Evolutionary conservation across 2,888 invertebrate genomes (phyloP).

Genomic region (Exocentrus adspersus): DNA sequence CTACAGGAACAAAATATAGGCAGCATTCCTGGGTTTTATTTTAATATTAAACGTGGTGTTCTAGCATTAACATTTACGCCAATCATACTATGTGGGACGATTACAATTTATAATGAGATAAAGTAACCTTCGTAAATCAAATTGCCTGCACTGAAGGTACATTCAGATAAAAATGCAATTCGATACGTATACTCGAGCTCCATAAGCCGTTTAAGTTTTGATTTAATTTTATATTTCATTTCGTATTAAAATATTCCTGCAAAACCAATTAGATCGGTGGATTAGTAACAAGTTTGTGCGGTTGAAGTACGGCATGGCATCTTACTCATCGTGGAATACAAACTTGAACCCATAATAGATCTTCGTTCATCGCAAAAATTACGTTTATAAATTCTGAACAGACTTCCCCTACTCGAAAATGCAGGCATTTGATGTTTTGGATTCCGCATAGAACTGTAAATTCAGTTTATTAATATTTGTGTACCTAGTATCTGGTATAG

Average conservation of each 20-base stretch:
- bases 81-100: conserved; percentile 24
- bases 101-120: conserved; percentile 47
- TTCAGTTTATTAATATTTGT: no score
- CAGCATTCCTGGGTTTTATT: conserved; percentile 41
- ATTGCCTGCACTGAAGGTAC: conserved; percentile 25
- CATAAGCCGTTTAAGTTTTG: not conserved
- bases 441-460: no score
- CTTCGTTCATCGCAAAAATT: no score
- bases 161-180: conserved; percentile 5
- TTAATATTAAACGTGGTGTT: conserved; percentile 35
- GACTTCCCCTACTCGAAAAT: no score
- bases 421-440: no score
- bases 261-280: not conserved
- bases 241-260: not conserved
- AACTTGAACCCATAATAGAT: no score
- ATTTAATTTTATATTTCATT: not conserved
- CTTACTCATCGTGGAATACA: no score
- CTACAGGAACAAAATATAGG: conserved; percentile 33
- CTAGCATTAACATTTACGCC: conserved; percentile 44
- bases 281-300: not conserved
- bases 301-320: not conserved
- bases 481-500: no score
- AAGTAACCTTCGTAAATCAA: conserved; percentile 25
- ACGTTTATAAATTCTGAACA: no score
- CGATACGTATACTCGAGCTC: not conserved